Base-by-base conservation (phyloP, 2,113 vertebrate genomes). In the Parotia lawesii region DNA sequence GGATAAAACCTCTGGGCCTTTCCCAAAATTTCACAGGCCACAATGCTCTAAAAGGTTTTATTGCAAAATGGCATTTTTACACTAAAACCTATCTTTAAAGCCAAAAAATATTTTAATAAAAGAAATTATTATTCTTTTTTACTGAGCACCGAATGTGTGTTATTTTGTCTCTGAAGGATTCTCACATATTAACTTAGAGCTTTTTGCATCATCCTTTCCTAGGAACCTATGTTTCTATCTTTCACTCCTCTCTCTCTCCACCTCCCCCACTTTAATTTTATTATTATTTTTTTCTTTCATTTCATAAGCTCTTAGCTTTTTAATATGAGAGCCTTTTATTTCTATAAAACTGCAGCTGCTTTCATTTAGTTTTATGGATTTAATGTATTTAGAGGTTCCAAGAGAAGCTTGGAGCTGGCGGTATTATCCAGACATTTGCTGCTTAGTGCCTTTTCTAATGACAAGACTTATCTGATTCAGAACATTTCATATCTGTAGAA, bases 301-400 rank as follows among this genome's bases (percentile, higher is more conserved):
- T 96, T 98, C 95, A 96, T 97, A 97, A 97, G 96, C 96, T 97
- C 92, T 95, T 87, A 94, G 95, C 89, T 97, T 98, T 98, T 97
- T 95, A 97, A 97, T 97, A 98, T 85, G 95, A 97, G 96, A 96
- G 96, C 64, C 95, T 98, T 97, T 97, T 97, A 97, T 97, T 98
- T 98, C 97, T 96, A 96, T 97, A 96, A 97, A 98, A 97, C 96
- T 96, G 95, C 96, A 97, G 96, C 94, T 97, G 97, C 95, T 97
- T 98, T 98, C 96, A 97, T 98, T 98, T 97, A 97, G 96, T 97
- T 97, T 97, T 97, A 97, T 97, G 96, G 97, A 98, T 97, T 97
- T 97, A 97, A 96, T 95, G 88, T 95, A 96, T 97, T 97, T 97
- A 97, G 97, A 97, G 89, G 94, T 77, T 85, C 96, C 94, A 89